Percentiles rank a stretch among this genome's conserved stretches.
Conservation (phyloP, 2,797 vertebrate genomes). For the Pangasius djambal region DNA sequence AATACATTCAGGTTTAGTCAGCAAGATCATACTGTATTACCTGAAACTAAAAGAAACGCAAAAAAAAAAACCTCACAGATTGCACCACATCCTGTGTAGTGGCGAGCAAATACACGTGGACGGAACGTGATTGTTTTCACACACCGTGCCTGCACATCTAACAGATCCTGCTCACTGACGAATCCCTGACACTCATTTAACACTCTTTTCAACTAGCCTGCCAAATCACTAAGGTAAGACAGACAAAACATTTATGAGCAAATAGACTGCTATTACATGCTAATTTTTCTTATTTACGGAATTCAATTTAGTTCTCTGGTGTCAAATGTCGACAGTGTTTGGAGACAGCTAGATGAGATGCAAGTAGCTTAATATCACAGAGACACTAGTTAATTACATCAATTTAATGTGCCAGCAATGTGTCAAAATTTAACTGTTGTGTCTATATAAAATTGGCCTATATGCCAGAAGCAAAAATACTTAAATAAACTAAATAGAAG, state of each 20-base stretch:
- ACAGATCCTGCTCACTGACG: background rate
- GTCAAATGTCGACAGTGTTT: constrained; percentile 25
- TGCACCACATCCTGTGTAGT: constrained; percentile 47
- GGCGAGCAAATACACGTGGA: background rate
- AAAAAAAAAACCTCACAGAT: background rate
- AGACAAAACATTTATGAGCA: constrained; percentile 2
- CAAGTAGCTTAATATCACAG: constrained; percentile 17
- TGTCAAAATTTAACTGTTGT: constrained; percentile 3
- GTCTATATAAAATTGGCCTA: background rate
- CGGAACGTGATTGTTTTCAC: background rate
- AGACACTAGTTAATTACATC: constrained; percentile 1
- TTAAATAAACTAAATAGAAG: background rate
- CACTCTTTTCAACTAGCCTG: constrained; percentile 17
- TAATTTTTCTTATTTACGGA: constrained; percentile 10
- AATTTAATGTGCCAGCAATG: constrained; percentile 22
- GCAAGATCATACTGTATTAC: background rate
- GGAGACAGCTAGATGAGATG: constrained; percentile 27
- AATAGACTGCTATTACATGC: constrained; percentile 12
- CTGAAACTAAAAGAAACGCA: background rate
- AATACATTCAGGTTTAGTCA: background rate
- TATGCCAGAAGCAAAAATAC: background rate
- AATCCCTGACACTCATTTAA: background rate
- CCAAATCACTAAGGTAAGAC: constrained; percentile 54
- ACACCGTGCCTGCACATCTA: background rate
- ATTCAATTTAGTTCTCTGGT: constrained; percentile 15